phyloP scores from a whole-genome alignment of 2,797 vertebrate species.

The Hylomyscus alleni region DNA sequence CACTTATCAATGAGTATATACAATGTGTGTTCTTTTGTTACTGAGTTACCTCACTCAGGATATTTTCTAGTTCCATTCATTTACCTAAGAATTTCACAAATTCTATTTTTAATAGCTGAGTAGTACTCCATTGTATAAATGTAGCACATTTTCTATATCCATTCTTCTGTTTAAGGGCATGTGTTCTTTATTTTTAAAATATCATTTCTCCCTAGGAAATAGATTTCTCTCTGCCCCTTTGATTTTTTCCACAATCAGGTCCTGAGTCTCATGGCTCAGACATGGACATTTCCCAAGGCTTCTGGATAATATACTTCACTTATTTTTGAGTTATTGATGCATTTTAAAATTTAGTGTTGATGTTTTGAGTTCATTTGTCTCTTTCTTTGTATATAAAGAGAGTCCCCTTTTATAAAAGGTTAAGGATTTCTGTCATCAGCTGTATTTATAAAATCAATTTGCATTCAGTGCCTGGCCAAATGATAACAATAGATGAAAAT shows the following conservation, averaged over 20 bases:
- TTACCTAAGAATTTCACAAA: no score
- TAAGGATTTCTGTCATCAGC: background rate
- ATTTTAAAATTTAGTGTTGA: conserved; percentile 9
- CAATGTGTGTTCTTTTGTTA: no score
- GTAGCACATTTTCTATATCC: no score
- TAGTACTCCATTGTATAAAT: no score
- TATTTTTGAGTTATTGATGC: background rate
- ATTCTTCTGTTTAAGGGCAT: no score
- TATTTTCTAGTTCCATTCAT: no score
- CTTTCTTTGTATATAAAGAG: background rate
- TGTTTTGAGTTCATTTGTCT: background rate
- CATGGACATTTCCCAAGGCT: conserved; percentile 19
- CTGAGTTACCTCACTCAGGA: no score
- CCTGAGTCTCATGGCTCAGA: conserved; percentile 7
- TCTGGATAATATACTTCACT: background rate
- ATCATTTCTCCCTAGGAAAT: background rate
- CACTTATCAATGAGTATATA: no score
- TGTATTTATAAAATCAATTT: conserved; percentile 1
- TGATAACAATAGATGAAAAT: background rate
- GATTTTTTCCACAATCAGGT: background rate
- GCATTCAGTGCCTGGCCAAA: background rate
- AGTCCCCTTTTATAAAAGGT: background rate
- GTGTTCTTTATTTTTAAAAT: background rate
- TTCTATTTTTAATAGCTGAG: no score
- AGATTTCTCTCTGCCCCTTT: conserved; percentile 12